Percentiles rank a stretch among this genome's conserved stretches.
Evolutionary conservation across 1,140 invertebrate genomes (phyloP).

Genomic region (Halyomorpha halys): DNA sequence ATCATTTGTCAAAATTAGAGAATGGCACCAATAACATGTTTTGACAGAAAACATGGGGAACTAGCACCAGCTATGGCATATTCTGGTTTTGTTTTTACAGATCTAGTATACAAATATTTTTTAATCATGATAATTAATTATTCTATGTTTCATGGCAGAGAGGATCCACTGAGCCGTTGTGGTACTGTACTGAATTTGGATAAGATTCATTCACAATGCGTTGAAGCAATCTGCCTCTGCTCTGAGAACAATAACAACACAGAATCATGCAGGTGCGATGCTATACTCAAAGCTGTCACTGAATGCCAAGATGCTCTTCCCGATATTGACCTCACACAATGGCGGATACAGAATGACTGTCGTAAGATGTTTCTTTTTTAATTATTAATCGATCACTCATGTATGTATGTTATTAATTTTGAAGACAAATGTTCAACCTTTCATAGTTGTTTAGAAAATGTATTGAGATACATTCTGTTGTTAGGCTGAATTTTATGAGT

Average conservation of each 20-base stretch:
- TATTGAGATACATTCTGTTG: too few relatives aligned
- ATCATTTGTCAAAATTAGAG: too few relatives aligned
- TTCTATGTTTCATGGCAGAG: conserved; percentile 36
- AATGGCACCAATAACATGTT: too few relatives aligned
- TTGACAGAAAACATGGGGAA: too few relatives aligned
- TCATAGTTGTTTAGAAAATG: too few relatives aligned
- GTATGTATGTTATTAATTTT: not conserved
- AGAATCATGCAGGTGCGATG: conserved; percentile 53
- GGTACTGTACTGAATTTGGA: conserved; percentile 48
- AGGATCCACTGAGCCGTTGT: conserved; percentile 51
- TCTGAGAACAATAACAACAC: conserved; percentile 38
- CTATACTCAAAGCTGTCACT: conserved; percentile 55
- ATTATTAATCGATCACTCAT: conserved; percentile 26
- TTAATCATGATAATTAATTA: not conserved
- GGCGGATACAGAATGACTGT: conserved; percentile 58
- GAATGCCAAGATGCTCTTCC: conserved; percentile 55
- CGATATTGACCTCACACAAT: conserved; percentile 49
- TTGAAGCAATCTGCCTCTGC: conserved; percentile 62
- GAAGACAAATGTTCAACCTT: too few relatives aligned
- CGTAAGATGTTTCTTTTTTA: conserved; percentile 39
- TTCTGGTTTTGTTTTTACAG: too few relatives aligned
- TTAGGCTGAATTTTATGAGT: too few relatives aligned
- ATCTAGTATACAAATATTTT: too few relatives aligned
- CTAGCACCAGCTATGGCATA: too few relatives aligned
- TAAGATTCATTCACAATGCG: conserved; percentile 55